Conservation (phyloP, 2,113 vertebrate species). For the Arvicanthis niloticus region DNA sequence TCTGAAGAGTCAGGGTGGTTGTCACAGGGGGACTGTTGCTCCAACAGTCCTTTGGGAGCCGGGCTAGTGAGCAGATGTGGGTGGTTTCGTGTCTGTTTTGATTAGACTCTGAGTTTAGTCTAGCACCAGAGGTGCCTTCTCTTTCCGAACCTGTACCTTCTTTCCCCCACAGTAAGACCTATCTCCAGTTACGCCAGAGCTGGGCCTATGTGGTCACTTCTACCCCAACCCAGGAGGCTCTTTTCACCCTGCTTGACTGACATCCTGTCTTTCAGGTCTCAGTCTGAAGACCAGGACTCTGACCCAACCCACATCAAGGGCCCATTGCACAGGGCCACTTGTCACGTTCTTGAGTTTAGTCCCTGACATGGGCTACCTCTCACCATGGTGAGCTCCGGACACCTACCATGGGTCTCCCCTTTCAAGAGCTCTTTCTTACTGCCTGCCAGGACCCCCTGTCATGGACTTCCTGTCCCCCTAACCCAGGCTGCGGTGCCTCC, state of each 20-base stretch:
- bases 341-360: neutral
- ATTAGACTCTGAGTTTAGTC: no score
- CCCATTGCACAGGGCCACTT: fast-evolving
- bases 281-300: neutral
- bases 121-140: fast-evolving
- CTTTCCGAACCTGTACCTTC: neutral
- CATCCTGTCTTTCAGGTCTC: neutral
- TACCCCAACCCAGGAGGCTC: fast-evolving
- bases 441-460: no score
- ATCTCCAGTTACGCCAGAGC: neutral
- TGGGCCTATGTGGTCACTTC: neutral
- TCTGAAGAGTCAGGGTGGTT: neutral
- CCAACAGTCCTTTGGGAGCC: neutral
- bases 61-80: no score
- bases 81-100: fast-evolving
- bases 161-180: neutral
- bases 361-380: neutral
- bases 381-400: neutral
- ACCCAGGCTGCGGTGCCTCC: neutral
- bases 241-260: neutral
- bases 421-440: no score
- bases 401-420: neutral
- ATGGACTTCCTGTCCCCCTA: neutral
- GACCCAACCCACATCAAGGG: neutral
- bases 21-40: neutral